phyloP scores from a whole-genome alignment of 92 coral and sea anemone species.

The Pocillopora grandis region DNA sequence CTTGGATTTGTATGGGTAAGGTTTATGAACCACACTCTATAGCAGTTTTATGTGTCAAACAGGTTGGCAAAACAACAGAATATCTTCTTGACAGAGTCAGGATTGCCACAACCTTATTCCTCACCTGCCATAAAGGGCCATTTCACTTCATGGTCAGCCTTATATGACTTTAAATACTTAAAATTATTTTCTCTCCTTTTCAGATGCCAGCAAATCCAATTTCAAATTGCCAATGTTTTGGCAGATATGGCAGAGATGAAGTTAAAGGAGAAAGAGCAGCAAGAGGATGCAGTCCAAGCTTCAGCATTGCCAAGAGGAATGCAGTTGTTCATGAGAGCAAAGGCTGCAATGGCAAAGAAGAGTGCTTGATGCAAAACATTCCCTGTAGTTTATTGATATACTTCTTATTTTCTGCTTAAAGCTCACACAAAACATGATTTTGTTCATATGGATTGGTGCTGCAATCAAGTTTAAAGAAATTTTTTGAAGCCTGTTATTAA shows the following conservation, averaged over 20 bases:
- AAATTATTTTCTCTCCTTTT: neutral
- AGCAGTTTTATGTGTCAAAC: too few relatives aligned
- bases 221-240: slow-evolving; percentile 77
- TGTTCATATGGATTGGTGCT: neutral
- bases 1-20: too few relatives aligned
- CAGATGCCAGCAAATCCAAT: slow-evolving; percentile 87
- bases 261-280: slow-evolving; percentile 26
- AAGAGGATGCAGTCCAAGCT: neutral
- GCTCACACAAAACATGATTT: neutral
- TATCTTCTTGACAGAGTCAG: too few relatives aligned
- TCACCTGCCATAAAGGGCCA: too few relatives aligned
- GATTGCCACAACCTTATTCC: too few relatives aligned
- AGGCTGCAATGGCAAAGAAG: slow-evolving; percentile 17
- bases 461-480: neutral
- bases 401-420: neutral
- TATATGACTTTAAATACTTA: too few relatives aligned
- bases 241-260: slow-evolving; percentile 82
- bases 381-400: neutral
- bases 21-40: too few relatives aligned
- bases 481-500: neutral
- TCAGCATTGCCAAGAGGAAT: slow-evolving; percentile 9
- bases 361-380: neutral
- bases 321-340: slow-evolving; percentile 34
- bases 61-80: too few relatives aligned
- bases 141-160: too few relatives aligned